phyloP scores from a whole-genome alignment of 2,113 vertebrate genomes.

The Corythaixoides concolor region DNA sequence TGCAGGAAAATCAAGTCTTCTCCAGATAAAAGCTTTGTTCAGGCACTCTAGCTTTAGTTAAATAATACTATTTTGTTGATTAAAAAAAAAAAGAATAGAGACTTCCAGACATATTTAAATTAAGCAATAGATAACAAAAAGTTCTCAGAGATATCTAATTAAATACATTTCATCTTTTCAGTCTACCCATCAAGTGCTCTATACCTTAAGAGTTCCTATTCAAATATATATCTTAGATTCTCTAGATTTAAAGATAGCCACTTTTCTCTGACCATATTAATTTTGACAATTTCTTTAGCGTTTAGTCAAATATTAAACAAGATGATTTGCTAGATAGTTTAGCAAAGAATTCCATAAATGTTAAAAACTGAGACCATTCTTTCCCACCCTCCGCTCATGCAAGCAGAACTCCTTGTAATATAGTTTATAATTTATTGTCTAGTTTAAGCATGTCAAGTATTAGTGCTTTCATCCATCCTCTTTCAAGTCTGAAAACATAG shows the following conservation, averaged over 20 bases:
- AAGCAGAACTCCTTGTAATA: background rate
- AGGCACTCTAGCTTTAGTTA: background rate
- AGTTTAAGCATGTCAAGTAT: background rate
- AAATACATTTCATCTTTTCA: background rate
- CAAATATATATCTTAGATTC: background rate
- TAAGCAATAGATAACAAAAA: background rate
- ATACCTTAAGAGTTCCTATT: background rate
- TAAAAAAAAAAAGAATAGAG: background rate
- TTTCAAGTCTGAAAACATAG: background rate
- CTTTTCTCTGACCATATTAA: background rate
- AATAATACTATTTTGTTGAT: background rate
- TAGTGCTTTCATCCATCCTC: background rate
- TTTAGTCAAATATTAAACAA: slow-evolving; percentile 2
- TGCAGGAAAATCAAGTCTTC: background rate
- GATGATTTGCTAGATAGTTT: background rate
- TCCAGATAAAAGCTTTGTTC: background rate
- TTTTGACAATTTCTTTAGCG: background rate
- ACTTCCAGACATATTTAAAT: background rate
- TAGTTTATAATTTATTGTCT: background rate
- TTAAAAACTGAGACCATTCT: background rate
- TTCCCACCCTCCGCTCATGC: background rate
- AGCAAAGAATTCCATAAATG: background rate
- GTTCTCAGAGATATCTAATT: background rate
- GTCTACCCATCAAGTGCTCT: background rate
- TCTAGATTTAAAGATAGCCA: background rate